Percentiles rank a stretch among this genome's conserved stretches.
Conservation (phyloP, 1,140 invertebrate genomes). For the Pantala flavescens region DNA sequence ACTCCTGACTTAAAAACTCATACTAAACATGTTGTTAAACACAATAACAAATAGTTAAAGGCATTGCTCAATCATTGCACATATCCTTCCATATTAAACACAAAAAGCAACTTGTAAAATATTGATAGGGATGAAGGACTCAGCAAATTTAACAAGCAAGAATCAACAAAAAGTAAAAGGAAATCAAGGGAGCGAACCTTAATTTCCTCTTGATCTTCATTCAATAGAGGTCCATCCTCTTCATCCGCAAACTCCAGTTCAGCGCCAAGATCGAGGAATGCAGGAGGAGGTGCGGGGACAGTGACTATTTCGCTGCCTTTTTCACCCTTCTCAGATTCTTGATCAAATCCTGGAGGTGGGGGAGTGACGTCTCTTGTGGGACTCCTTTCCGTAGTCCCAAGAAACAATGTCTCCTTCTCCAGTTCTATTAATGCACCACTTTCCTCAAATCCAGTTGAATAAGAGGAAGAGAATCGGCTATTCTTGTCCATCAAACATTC, state of each 20-base stretch:
- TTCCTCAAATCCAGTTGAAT: background rate
- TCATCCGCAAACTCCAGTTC: background rate
- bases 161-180: no score
- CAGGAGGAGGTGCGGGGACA: background rate
- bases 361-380: background rate
- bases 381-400: background rate
- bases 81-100: no score
- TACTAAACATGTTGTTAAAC: no score
- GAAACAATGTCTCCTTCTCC: background rate
- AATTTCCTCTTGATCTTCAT: no score
- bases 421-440: background rate
- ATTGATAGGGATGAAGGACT: no score
- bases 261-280: background rate
- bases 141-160: no score
- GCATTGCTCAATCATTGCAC: no score
- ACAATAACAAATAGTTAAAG: no score
- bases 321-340: background rate
- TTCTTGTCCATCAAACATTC: conserved; percentile 16
- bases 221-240: background rate
- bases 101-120: no score
- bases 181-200: no score
- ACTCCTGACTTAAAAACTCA: no score
- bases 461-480: no score
- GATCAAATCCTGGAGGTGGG: background rate
- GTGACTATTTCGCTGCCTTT: background rate